phyloP scores from a whole-genome alignment of 2,888 invertebrate genomes.

The Hanleya hanleyi region DNA sequence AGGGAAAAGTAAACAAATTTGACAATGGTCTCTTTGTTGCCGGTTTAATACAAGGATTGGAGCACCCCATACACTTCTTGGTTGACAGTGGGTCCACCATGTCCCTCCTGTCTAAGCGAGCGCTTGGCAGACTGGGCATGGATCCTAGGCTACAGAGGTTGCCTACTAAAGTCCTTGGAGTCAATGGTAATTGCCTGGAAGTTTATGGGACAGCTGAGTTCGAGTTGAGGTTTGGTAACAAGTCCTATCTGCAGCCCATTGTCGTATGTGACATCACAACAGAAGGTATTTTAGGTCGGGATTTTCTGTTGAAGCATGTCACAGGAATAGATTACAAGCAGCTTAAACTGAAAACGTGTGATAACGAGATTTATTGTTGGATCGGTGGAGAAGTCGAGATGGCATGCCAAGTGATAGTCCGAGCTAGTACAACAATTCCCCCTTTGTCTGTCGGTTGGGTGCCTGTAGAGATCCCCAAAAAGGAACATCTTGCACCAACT shows the following conservation, averaged over 20 bases:
- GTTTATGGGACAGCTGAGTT: neutral
- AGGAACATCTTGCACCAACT: too few relatives aligned
- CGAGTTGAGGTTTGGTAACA: neutral
- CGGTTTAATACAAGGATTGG: neutral
- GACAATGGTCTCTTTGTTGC: constrained; percentile 7
- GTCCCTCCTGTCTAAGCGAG: neutral
- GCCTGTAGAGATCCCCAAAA: too few relatives aligned
- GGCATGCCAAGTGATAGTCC: neutral
- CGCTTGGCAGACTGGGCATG: neutral
- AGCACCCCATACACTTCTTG: neutral
- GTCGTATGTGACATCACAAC: constrained; percentile 3
- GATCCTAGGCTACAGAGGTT: neutral
- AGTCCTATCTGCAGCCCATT: neutral
- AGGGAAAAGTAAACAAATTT: neutral
- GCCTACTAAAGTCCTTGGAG: neutral
- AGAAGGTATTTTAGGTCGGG: neutral
- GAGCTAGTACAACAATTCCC: too few relatives aligned
- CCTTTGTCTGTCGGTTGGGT: too few relatives aligned
- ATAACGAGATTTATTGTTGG: neutral
- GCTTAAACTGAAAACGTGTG: neutral
- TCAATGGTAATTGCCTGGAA: neutral
- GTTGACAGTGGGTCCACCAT: constrained; percentile 8
- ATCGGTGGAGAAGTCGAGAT: neutral
- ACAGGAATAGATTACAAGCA: neutral
- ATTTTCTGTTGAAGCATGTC: constrained; percentile 2